Evolutionary conservation across 2,797 vertebrate genomes (phyloP).

Genomic region (Siniperca obscura): DNA sequence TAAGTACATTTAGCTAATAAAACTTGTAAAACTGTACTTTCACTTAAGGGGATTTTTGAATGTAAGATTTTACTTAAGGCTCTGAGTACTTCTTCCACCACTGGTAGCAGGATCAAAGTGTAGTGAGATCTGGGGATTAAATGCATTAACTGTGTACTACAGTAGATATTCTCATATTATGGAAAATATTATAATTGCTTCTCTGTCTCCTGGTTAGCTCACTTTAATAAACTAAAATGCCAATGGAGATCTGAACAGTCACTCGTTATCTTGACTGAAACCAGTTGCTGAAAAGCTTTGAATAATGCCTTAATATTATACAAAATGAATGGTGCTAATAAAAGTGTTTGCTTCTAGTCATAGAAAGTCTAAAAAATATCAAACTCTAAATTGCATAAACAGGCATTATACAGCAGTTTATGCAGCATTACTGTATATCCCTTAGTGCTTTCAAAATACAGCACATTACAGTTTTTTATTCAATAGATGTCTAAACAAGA

Average conservation of each 20-base stretch:
- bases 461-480: constrained; percentile 30
- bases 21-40: too few species aligned
- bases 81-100: background rate
- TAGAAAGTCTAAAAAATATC: constrained; percentile 10
- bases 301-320: constrained; percentile 6
- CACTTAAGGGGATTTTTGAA: too few species aligned
- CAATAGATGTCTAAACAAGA: constrained; percentile 39
- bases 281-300: too few species aligned
- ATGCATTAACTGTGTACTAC: background rate
- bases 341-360: constrained; percentile 26
- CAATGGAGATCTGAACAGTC: background rate
- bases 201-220: background rate
- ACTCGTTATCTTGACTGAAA: background rate
- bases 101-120: background rate
- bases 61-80: background rate
- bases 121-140: background rate
- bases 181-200: background rate
- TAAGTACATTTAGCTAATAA: background rate
- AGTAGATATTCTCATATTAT: background rate
- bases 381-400: constrained; percentile 20
- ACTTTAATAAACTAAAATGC: constrained; percentile 2
- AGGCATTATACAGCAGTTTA: constrained; percentile 10
- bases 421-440: constrained; percentile 13
- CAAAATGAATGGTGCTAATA: constrained; percentile 24
- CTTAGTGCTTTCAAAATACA: constrained; percentile 28